Evolutionary conservation across 1,140 invertebrate species (phyloP).

Genomic region (Leptinotarsa undecemlineata): DNA sequence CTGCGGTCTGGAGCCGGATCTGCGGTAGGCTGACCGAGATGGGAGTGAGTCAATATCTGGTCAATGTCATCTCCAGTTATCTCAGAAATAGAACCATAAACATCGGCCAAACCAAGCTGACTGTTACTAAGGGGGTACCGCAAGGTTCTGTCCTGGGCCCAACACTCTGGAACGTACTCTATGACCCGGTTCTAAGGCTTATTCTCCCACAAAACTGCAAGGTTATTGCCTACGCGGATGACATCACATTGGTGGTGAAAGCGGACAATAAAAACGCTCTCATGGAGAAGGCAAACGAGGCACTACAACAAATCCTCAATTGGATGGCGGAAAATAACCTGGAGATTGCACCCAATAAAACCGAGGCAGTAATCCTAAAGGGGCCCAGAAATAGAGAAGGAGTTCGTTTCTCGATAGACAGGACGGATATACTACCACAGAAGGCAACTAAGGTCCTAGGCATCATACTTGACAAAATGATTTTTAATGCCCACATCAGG

Average conservation of each 20-base stretch:
- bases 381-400: neutral
- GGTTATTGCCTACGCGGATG: constrained; percentile 42
- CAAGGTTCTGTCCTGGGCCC: constrained; percentile 25
- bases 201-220: constrained; percentile 31
- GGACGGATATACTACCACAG: neutral
- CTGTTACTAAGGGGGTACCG: no score
- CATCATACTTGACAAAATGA: neutral
- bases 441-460: neutral
- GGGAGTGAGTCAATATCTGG: no score
- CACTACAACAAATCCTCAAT: neutral
- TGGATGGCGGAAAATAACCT: neutral
- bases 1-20: no score
- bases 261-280: constrained; percentile 24
- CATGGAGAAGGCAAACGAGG: neutral
- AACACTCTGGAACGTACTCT: constrained; percentile 48
- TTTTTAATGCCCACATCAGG: constrained; percentile 3
- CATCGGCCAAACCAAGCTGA: no score
- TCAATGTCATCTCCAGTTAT: no score
- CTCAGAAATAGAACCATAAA: no score
- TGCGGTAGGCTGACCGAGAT: neutral
- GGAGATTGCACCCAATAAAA: neutral
- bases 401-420: neutral
- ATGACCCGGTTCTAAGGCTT: constrained; percentile 45
- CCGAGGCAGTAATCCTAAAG: constrained; percentile 25
- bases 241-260: constrained; percentile 37